Conservation (phyloP, 2,888 invertebrate genomes). For the Hydropsyche betteni region DNA sequence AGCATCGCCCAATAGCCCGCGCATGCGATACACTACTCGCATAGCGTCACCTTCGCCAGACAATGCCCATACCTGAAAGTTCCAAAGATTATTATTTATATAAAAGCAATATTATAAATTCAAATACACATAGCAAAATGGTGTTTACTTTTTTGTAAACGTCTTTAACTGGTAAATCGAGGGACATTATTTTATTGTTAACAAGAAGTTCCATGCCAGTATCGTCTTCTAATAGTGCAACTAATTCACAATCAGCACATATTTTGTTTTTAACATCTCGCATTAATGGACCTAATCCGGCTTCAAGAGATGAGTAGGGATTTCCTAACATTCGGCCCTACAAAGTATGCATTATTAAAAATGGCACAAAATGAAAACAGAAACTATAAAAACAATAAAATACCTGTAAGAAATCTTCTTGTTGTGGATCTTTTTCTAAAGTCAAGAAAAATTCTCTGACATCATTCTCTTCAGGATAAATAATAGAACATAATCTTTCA, state of each 20-base stretch:
- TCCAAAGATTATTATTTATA: too few relatives aligned
- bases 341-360: not conserved
- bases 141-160: conserved; percentile 74
- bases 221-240: conserved; percentile 97
- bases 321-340: conserved; percentile 97
- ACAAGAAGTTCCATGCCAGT: conserved; percentile 98
- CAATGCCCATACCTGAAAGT: conserved; percentile 78
- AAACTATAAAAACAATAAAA: conserved; percentile 65
- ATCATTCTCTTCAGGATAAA: conserved; percentile 97
- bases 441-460: conserved; percentile 96
- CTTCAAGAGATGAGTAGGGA: conserved; percentile 94
- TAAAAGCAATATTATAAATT: not conserved
- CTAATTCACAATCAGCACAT: conserved; percentile 96
- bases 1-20: conserved; percentile 96
- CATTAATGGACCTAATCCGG: conserved; percentile 96
- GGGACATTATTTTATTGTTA: conserved; percentile 96
- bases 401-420: conserved; percentile 96
- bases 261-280: conserved; percentile 99
- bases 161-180: conserved; percentile 95
- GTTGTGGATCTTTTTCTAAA: conserved; percentile 97
- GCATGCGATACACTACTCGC: conserved; percentile 97
- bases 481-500: conserved; percentile 95
- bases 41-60: conserved; percentile 94
- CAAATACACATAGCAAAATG: conserved; percentile 34
- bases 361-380: not conserved